Percentiles rank a stretch among this genome's conserved stretches.
phyloP scores from a whole-genome alignment of 2,888 invertebrate species.

The Syrista parreyssii region DNA sequence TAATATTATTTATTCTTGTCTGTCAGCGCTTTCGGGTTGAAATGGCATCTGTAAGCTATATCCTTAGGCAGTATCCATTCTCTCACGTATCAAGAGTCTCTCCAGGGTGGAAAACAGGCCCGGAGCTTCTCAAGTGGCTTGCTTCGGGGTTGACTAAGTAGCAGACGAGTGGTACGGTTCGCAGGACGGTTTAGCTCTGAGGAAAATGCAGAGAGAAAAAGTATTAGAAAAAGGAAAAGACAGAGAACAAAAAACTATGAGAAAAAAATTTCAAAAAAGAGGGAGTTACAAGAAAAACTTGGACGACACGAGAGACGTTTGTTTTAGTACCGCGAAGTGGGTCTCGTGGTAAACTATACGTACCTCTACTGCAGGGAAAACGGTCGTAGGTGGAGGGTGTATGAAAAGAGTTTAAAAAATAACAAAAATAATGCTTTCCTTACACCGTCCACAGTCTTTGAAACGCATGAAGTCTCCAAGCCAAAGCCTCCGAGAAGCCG shows the following conservation, averaged over 20 bases:
- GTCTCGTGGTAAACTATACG: slow-evolving; percentile 6
- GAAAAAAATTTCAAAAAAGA: slow-evolving; percentile 8
- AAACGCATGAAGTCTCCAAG: neutral
- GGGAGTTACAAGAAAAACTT: slow-evolving; percentile 15
- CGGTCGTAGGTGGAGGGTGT: neutral
- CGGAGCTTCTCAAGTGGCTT: slow-evolving; percentile 1
- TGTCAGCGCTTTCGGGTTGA: neutral
- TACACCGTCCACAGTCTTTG: neutral
- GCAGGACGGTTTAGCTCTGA: neutral
- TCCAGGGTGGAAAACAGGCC: neutral
- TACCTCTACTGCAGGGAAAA: neutral
- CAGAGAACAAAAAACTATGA: neutral
- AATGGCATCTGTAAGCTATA: neutral
- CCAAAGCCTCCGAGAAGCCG: neutral
- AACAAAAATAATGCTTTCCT: neutral
- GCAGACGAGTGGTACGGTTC: neutral
- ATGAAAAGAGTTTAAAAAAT: neutral
- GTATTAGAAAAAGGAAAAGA: neutral
- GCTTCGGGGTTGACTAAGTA: neutral
- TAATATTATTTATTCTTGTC: neutral
- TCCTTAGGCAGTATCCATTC: neutral
- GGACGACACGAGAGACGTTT: slow-evolving; percentile 24
- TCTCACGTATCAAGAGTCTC: slow-evolving; percentile 2
- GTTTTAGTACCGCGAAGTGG: slow-evolving; percentile 37
- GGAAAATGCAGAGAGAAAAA: neutral